A percentile compares a stretch with the other conserved stretches of the same genome.
Conservation (phyloP, 1,140 invertebrate genomes). For the Zelostemma sp. region DNA sequence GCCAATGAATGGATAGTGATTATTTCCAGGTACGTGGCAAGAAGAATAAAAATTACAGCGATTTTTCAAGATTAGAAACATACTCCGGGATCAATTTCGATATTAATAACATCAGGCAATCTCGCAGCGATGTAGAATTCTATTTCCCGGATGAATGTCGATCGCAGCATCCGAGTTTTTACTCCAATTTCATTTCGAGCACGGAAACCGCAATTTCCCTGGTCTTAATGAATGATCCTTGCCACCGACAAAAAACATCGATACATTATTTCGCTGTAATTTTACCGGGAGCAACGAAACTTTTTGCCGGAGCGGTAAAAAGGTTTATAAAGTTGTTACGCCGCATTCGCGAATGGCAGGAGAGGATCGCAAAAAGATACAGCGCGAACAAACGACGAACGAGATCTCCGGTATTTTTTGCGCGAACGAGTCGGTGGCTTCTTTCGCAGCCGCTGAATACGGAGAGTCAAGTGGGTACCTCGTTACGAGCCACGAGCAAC, state of each 20-base stretch:
- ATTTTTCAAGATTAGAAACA: constrained; percentile 22
- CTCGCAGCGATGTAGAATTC: too few species aligned
- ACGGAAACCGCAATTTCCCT: too few species aligned
- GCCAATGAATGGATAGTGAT: constrained; percentile 28
- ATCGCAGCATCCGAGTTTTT: too few species aligned
- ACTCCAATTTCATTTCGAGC: too few species aligned
- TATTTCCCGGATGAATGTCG: too few species aligned
- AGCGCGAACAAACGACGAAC: not conserved
- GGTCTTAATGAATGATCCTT: too few species aligned
- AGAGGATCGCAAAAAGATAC: not conserved
- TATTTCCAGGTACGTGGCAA: constrained; percentile 14
- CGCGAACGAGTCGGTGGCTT: not conserved
- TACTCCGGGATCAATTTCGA: too few species aligned
- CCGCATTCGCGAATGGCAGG: not conserved
- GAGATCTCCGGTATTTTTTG: not conserved
- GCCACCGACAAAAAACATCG: too few species aligned
- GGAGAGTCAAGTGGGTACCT: not conserved
- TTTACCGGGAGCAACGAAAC: too few species aligned
- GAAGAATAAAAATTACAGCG: constrained; percentile 27
- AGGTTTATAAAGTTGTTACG: not conserved
- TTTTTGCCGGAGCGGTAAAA: not conserved
- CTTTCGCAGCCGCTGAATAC: not conserved
- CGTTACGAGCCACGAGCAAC: not conserved
- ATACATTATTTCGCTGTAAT: too few species aligned
- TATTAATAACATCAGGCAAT: too few species aligned